These are phyloP conservation scores for Himantopus leucocephalus DNA, from an alignment of 2,113 vertebrate genomes.

Conservation along the genomic window DNA sequence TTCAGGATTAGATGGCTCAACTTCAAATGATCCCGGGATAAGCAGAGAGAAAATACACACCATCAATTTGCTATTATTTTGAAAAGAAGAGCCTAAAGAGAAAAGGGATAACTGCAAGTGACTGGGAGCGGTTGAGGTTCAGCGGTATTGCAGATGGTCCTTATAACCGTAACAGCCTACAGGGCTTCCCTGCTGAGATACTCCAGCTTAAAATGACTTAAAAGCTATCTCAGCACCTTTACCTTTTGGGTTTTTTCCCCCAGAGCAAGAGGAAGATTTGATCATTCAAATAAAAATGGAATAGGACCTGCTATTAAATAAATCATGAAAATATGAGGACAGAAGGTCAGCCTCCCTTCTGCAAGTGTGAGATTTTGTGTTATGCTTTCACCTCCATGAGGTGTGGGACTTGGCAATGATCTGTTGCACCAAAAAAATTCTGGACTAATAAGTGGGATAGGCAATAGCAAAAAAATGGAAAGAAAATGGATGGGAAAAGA, in stretches of 20 bases:
- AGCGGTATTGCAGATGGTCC: neutral
- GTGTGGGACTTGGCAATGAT: neutral
- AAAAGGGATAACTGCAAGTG: neutral
- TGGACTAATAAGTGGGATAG: neutral
- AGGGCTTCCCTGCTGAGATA: neutral
- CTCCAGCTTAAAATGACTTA: neutral
- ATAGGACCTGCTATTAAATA: neutral
- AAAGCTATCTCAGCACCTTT: neutral
- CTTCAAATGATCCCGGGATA: constrained; percentile 20
- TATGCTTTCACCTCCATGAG: neutral
- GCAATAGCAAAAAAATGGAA: neutral
- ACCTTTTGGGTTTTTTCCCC: neutral
- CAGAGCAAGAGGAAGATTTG: neutral
- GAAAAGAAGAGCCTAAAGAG: neutral
- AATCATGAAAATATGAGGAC: neutral
- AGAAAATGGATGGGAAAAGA: neutral
- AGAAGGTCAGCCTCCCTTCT: neutral
- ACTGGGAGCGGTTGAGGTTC: neutral
- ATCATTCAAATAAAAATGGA: neutral
- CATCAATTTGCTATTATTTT: neutral
- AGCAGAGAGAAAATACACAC: neutral
- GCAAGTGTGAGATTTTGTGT: neutral
- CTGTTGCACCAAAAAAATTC: neutral
- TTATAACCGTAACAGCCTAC: neutral
- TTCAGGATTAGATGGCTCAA: constrained; percentile 24